Base-by-base conservation (phyloP, 2,888 invertebrate species). In the Agonopterix alstromeriana region DNA sequence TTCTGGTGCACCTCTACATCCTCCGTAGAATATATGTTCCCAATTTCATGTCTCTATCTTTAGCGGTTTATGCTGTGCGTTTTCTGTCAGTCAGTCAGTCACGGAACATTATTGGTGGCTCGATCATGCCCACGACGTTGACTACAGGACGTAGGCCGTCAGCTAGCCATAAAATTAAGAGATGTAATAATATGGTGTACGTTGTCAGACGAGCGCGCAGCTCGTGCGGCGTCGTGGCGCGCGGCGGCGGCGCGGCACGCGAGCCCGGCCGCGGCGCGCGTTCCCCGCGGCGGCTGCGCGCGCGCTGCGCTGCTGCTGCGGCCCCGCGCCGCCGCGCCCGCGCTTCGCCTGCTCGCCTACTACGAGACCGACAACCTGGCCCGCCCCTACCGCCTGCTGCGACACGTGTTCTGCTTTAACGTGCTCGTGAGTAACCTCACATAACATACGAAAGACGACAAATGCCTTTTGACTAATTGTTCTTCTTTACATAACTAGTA, bases 181-280 rank as follows among this genome's bases (percentile, higher is more conserved):
- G 27, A 27, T 27, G 17, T 17, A 17, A 17, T 17, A 3, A 17
- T 17, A 17, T 17, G 27, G 5, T 27, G 27, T 27, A 27, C 38
- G 38, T n/a, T n/a, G 8, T 3, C 56, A 84, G 86, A 87, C 54
- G 87, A 87, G 70, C 81, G 87, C 0, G 70, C 71, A 38, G 74
- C 72, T 38, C 82, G 85, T 0, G 61, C 73, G 47, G 66, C 57
- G 27, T 52, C 61, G 45, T 70, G 77, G 73, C 73, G 73, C 5
- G 49, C 45, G 14, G 52, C 58, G 50, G 69, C 70, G 47, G 61
- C 61, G 48, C 67, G 74, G 7, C 77, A 73, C 70, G 70, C 61
- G 65, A 51, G 54, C 48, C 43, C 50, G 44, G 51, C 52, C 50
- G 38, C 60, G 53, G 43, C 49, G 12, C 54, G 49, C 35, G 45